Evolutionary conservation across 2,797 vertebrate genomes (phyloP).

Genomic region (Nothura maculosa): DNA sequence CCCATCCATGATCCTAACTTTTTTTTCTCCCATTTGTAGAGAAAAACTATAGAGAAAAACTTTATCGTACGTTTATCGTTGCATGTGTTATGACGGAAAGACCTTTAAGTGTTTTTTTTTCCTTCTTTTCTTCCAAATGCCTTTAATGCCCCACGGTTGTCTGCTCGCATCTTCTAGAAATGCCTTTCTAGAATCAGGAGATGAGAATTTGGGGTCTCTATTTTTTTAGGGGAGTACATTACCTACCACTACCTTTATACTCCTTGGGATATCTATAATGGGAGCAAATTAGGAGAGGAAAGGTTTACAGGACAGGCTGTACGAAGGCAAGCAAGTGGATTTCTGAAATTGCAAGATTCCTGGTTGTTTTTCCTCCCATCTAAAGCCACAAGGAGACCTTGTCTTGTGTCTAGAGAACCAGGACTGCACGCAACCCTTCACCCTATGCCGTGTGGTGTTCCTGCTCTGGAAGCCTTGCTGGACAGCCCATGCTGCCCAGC

Average conservation of each 20-base stretch:
- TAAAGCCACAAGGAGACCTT: not conserved
- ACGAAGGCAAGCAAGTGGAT: not conserved
- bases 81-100: not conserved
- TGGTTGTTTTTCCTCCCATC: not conserved
- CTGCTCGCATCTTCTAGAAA: not conserved
- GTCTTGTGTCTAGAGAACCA: not conserved
- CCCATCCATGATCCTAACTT: not conserved
- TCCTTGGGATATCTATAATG: not conserved
- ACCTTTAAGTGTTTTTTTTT: not conserved
- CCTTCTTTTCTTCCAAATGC: not conserved
- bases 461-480: not conserved
- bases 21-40: not conserved
- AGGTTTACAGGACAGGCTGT: not conserved
- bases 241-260: not conserved
- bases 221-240: not conserved
- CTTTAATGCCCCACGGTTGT: not conserved
- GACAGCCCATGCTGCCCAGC: not conserved
- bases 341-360: not conserved
- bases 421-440: fast-evolving
- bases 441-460: not conserved
- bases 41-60: not conserved
- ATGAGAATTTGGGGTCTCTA: not conserved
- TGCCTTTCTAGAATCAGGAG: not conserved
- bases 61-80: not conserved
- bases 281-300: not conserved